Conservation (phyloP, 2,113 vertebrate genomes). For the Vulpes vulpes region DNA sequence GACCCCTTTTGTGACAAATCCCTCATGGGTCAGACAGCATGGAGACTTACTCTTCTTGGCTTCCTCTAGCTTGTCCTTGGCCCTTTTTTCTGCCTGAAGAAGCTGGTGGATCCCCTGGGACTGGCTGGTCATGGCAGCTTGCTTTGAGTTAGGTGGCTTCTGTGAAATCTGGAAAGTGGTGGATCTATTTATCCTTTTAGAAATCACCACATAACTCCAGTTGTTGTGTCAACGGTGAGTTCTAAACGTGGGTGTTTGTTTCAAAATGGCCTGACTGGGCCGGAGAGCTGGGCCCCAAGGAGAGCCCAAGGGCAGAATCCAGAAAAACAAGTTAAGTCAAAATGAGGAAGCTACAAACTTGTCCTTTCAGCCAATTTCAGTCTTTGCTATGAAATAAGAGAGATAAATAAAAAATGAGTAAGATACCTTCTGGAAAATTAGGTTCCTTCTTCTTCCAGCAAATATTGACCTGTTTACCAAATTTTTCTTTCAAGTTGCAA, state of each 20-base stretch:
- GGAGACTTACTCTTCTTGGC: slow-evolving; percentile 90
- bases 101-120: slow-evolving; percentile 91
- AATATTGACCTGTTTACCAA: neutral
- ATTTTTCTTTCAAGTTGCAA: neutral
- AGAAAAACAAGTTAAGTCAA: neutral
- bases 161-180: neutral
- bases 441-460: neutral
- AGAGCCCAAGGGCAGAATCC: slow-evolving; percentile 53
- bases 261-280: slow-evolving; percentile 56
- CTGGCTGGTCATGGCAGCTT: slow-evolving; percentile 87
- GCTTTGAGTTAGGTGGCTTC: neutral
- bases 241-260: slow-evolving; percentile 29
- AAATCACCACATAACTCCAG: neutral
- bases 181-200: slow-evolving; percentile 61
- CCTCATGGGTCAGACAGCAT: neutral
- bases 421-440: neutral
- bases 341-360: neutral
- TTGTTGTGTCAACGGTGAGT: slow-evolving; percentile 75
- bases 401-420: neutral
- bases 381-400: neutral
- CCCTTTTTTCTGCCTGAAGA: slow-evolving; percentile 90
- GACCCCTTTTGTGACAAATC: neutral
- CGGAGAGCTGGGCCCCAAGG: slow-evolving; percentile 41
- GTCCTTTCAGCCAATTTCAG: neutral
- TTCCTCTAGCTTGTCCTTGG: slow-evolving; percentile 91